Evolutionary conservation across 2,888 invertebrate species (phyloP).

Genomic region (Lycaena phlaeas): DNA sequence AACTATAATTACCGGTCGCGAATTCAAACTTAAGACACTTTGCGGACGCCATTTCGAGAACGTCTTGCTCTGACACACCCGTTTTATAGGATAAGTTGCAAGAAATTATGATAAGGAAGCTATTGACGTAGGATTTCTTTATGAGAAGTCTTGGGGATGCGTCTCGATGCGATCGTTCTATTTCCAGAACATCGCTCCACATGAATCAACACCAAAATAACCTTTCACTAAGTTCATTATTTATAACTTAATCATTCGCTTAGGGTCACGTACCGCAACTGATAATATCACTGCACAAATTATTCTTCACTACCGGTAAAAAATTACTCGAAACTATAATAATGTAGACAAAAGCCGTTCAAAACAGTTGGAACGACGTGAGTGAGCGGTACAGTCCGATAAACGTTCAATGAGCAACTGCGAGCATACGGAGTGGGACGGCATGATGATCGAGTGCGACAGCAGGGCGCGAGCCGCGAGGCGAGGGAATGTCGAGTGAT

Average conservation of each 20-base stretch:
- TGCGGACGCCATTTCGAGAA: slow-evolving; percentile 65
- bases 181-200: slow-evolving; percentile 69
- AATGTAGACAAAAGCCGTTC: slow-evolving; percentile 54
- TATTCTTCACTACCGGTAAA: slow-evolving; percentile 42
- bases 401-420: slow-evolving; percentile 63
- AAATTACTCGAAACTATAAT: slow-evolving; percentile 35
- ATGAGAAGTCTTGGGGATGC: slow-evolving; percentile 52
- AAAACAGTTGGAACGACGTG: slow-evolving; percentile 39
- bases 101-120: slow-evolving; percentile 23
- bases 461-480: slow-evolving; percentile 22
- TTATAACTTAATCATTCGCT: slow-evolving; percentile 46
- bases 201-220: slow-evolving; percentile 73
- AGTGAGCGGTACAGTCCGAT: slow-evolving; percentile 45
- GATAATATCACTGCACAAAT: slow-evolving; percentile 62
- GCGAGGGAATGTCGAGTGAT: slow-evolving; percentile 16
- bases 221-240: slow-evolving; percentile 65
- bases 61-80: slow-evolving; percentile 55
- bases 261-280: slow-evolving; percentile 63
- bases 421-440: slow-evolving; percentile 24
- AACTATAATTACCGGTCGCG: slow-evolving; percentile 58
- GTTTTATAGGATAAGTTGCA: slow-evolving; percentile 24
- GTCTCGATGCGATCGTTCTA: slow-evolving; percentile 59
- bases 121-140: slow-evolving; percentile 48
- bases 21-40: slow-evolving; percentile 58
- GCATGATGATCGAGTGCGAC: slow-evolving; percentile 17